Conservation (phyloP, 1,140 invertebrate species). For the Diuraphis noxia region DNA sequence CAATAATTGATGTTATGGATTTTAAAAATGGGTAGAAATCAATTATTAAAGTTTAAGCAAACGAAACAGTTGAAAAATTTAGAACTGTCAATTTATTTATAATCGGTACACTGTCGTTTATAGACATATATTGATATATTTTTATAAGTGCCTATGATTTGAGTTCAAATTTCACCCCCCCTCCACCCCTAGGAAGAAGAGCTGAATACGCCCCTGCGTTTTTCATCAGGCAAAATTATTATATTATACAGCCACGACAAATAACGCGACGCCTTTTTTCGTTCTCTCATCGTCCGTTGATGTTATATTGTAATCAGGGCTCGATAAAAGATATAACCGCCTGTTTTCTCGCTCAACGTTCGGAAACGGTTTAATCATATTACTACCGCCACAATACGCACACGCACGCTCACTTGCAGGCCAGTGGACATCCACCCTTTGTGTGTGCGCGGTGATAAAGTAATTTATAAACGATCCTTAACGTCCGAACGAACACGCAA, state of each 20-base stretch:
- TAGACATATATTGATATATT: too few species aligned
- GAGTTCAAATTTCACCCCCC: too few species aligned
- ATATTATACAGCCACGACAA: neutral
- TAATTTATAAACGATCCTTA: conserved; percentile 49
- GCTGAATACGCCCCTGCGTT: too few species aligned
- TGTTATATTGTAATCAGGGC: neutral
- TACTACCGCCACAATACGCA: neutral
- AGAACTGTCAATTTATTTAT: too few species aligned
- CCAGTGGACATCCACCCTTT: neutral
- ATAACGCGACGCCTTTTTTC: neutral
- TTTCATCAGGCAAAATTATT: neutral
- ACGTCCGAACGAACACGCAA: conserved; percentile 38
- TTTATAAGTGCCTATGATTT: too few species aligned
- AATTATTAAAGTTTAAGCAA: too few species aligned
- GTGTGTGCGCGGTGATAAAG: neutral
- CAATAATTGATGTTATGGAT: too few species aligned
- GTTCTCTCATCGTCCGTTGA: neutral
- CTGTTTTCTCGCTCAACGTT: neutral
- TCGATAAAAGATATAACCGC: neutral
- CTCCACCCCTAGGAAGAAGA: too few species aligned
- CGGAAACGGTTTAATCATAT: neutral
- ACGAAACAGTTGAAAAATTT: too few species aligned
- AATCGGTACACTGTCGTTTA: too few species aligned
- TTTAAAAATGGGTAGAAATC: too few species aligned
- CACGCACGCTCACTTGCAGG: neutral